phyloP scores from a whole-genome alignment of 35 echinoderm and acorn worm species.

The Apostichopus parvimensis region DNA sequence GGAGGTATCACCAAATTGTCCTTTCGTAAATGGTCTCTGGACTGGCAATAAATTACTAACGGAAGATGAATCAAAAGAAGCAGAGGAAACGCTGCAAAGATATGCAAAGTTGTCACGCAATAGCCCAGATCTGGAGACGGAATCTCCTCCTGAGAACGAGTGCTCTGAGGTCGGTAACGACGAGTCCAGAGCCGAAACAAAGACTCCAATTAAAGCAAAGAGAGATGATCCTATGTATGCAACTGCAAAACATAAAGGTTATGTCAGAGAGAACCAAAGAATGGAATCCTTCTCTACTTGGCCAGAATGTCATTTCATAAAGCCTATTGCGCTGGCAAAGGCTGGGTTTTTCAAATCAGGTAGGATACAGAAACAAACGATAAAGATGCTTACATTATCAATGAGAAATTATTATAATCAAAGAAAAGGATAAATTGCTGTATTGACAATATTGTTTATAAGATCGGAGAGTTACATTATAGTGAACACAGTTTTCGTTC shows the following conservation, averaged over 20 bases:
- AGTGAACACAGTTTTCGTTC: no score
- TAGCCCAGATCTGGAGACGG: background rate
- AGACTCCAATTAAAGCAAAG: background rate
- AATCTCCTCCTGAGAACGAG: background rate
- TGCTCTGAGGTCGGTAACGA: background rate
- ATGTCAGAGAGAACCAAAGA: background rate
- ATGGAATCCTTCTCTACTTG: constrained; percentile 2
- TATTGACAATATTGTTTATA: no score
- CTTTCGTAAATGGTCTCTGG: constrained; percentile 67
- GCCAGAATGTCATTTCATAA: background rate
- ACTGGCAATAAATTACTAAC: constrained; percentile 53
- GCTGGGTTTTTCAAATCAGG: constrained; percentile 25
- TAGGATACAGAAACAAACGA: background rate
- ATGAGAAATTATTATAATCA: no score
- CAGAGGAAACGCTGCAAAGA: background rate
- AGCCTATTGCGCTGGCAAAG: background rate
- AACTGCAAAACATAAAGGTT: background rate
- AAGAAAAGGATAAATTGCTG: no score
- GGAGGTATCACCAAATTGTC: constrained; percentile 70
- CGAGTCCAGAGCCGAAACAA: background rate
- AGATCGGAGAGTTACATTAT: no score
- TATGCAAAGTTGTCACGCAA: background rate
- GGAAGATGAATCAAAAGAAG: background rate
- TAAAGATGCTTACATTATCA: no score
- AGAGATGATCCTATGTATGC: background rate